Conservation (phyloP, 2,797 vertebrate species). For the Gobionotothen gibberifrons region DNA sequence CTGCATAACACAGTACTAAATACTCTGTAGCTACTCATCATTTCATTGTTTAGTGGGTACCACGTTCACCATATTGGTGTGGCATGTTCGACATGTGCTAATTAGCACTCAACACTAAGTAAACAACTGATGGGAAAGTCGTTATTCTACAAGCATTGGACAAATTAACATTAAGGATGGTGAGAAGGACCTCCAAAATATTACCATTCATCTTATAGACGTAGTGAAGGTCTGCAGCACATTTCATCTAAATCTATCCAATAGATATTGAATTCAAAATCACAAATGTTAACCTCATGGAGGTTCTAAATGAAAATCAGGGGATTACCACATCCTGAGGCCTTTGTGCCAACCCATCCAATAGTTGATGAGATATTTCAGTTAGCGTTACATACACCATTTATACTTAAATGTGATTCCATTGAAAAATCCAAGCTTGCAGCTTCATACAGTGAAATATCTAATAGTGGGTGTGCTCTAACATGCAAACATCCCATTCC, state of each 20-base stretch:
- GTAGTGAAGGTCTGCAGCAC: neutral
- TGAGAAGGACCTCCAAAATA: neutral
- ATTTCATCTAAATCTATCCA: neutral
- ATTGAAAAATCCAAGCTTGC: neutral
- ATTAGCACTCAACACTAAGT: neutral
- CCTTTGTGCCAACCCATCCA: neutral
- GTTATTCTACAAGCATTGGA: neutral
- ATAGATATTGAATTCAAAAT: neutral
- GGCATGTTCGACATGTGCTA: neutral
- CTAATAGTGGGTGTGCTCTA: neutral
- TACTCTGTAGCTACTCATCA: neutral
- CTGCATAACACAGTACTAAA: slow-evolving; percentile 1
- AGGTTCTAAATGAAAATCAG: neutral
- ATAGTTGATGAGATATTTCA: neutral
- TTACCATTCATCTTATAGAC: neutral
- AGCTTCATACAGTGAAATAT: neutral
- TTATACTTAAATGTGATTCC: no score
- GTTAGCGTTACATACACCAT: neutral
- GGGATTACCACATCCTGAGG: neutral
- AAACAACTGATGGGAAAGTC: neutral
- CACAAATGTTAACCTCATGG: neutral
- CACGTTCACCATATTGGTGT: neutral
- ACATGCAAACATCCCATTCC: slow-evolving; percentile 38
- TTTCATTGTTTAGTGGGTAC: neutral
- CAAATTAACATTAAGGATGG: neutral